Evolutionary conservation across 2,888 invertebrate genomes (phyloP), one percentile per base, ranked within the genome.

Genomic region (Drosophila robusta): DNA sequence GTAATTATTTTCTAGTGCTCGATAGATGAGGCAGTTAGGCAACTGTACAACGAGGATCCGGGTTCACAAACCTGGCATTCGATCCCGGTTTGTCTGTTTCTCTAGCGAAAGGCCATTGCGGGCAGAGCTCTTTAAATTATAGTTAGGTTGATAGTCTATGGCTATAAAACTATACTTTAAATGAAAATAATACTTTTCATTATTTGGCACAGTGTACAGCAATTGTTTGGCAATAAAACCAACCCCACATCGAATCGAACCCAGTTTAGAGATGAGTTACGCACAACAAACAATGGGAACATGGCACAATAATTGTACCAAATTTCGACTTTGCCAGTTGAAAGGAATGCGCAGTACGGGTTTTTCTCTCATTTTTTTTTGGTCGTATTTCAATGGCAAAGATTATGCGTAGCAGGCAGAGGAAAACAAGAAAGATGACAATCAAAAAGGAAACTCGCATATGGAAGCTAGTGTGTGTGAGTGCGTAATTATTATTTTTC

Each of bases 401-500:
- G 68, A 88, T 82, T 77, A 70, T 77, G 75, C 75, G 78, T 60
- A 77, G 68, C 56, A 39, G 49, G 44, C 42, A 55, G 32, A 50
- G 29, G 8, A 49, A 22, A 54, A 32, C 38, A 41, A 44, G 8
- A 14, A 69, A 64, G 75, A 75, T 69, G 57, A 60, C 67, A 79
- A 85, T 82, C 74, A 54, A 26, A 56, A 54, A 62, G 60, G 60
- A 67, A 64, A 75, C 68, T 54, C 60, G 46, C 39, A 52, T 32
- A 47, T n/a, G 14, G 26, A 45, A 34, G 46, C 11, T 29, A 18
- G 47, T 62, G 26, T 58, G 34, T 67, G 56, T 73, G 55, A 70
- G 38, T 71, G 70, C 72, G 84, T 75, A 88, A 79, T 82, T 82
- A 87, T 85, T 78, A 61, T 68, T 56, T 82, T 75, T 50, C 29